Conservation (phyloP, 2,797 vertebrate species). For the Scomberomorus guttatus region DNA sequence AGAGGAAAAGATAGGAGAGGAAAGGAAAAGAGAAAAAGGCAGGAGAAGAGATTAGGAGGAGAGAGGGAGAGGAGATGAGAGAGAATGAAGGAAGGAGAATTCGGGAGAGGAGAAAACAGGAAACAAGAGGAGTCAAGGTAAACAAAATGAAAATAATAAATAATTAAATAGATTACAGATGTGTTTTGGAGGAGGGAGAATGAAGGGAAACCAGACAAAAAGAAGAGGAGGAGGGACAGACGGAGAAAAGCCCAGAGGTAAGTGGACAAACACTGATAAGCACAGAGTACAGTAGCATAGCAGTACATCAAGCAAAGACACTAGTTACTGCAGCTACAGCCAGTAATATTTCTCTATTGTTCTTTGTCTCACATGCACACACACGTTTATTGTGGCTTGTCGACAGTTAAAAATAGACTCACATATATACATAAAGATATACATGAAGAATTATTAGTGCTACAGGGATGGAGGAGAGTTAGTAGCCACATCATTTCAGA, state of each 20-base stretch:
- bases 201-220: neutral
- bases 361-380: conserved; percentile 35
- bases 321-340: conserved; percentile 43
- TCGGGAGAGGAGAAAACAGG: too few relatives aligned
- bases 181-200: neutral
- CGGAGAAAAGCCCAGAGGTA: conserved; percentile 74
- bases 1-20: neutral
- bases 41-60: neutral
- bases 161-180: conserved; percentile 10
- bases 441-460: conserved; percentile 52
- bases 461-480: conserved; percentile 48
- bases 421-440: conserved; percentile 52
- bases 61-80: neutral
- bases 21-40: conserved; percentile 56
- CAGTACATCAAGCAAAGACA: conserved; percentile 77
- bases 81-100: neutral
- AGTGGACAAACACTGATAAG: conserved; percentile 75
- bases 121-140: conserved; percentile 23
- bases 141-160: conserved; percentile 11
- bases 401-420: conserved; percentile 20
- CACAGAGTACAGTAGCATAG: conserved; percentile 78
- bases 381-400: conserved; percentile 23
- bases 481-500: conserved; percentile 37
- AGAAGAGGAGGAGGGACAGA: conserved; percentile 30
- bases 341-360: conserved; percentile 15